phyloP scores from a whole-genome alignment of 1,140 invertebrate species.

The Drosophila athabasca region DNA sequence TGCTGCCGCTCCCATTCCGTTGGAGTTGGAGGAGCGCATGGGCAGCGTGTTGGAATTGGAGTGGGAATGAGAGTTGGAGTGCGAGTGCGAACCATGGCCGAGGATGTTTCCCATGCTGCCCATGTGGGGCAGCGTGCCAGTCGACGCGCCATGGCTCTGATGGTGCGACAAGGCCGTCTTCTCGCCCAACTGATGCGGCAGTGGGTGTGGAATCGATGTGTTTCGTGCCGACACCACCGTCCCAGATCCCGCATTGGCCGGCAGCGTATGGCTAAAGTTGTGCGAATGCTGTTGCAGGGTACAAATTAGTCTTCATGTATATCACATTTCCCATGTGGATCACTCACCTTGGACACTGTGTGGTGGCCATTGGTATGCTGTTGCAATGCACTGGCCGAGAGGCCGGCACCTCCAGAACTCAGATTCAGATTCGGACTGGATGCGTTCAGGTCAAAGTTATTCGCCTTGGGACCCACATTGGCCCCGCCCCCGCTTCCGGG shows the following conservation, averaged over 20 bases:
- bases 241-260: constrained; percentile 38
- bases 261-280: constrained; percentile 68
- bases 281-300: constrained; percentile 25
- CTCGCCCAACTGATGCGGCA: constrained; percentile 76
- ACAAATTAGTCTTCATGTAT: background rate
- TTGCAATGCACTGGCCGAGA: constrained; percentile 64
- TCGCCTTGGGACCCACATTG: constrained; percentile 36
- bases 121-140: constrained; percentile 41
- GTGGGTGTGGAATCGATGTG: constrained; percentile 81
- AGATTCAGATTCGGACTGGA: constrained; percentile 75
- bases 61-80: constrained; percentile 27
- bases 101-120: constrained; percentile 51
- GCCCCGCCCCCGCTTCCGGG: constrained; percentile 6
- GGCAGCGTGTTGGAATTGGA: constrained; percentile 60
- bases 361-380: constrained; percentile 67
- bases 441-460: constrained; percentile 70
- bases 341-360: constrained; percentile 53
- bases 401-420: constrained; percentile 23
- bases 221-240: constrained; percentile 72
- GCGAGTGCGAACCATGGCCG: constrained; percentile 35
- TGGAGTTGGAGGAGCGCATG: constrained; percentile 57
- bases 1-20: constrained; percentile 19
- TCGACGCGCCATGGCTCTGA: constrained; percentile 28
- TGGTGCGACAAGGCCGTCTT: constrained; percentile 53
- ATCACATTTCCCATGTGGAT: too few species aligned